phyloP scores from a whole-genome alignment of 2,888 invertebrate species.

The Drosophila differens region DNA sequence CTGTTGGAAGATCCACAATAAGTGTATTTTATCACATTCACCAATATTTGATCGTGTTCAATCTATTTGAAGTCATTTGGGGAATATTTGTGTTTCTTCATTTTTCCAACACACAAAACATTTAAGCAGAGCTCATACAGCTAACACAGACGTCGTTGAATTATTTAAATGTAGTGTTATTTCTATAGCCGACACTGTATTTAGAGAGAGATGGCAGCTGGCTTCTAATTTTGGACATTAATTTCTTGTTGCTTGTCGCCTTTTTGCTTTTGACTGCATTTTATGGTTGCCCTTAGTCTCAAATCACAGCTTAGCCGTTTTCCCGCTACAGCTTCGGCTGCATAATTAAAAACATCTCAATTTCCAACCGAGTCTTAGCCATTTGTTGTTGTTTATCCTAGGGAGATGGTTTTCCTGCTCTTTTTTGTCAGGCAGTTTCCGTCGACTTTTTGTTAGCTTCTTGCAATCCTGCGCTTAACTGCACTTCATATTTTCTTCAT shows the following conservation, averaged over 20 bases:
- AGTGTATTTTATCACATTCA: background rate
- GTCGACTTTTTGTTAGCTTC: conserved; percentile 25
- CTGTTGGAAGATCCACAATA: background rate
- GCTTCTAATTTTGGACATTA: conserved; percentile 49
- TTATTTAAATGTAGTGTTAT: background rate
- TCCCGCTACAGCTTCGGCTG: background rate
- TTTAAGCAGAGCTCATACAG: background rate
- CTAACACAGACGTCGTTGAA: background rate
- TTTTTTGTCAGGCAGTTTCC: conserved; percentile 5
- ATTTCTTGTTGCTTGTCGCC: conserved; percentile 22
- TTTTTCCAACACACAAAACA: background rate
- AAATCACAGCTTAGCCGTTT: conserved; percentile 33
- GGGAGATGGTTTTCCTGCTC: background rate
- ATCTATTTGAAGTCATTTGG: background rate
- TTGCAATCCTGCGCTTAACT: conserved; percentile 54
- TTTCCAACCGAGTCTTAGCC: conserved; percentile 32
- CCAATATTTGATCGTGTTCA: background rate
- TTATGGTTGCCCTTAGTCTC: conserved; percentile 61
- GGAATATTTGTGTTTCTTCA: background rate
- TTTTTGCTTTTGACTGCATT: conserved; percentile 67
- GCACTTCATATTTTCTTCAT: conserved; percentile 79
- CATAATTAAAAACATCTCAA: conserved; percentile 23
- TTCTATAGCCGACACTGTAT: conserved; percentile 13
- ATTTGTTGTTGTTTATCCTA: conserved; percentile 12
- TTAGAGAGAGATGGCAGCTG: conserved; percentile 30